A percentile compares a stretch with the other conserved stretches of the same genome.
Conservation (phyloP, 2,113 vertebrate genomes). For the Chelonoidis abingdonii region DNA sequence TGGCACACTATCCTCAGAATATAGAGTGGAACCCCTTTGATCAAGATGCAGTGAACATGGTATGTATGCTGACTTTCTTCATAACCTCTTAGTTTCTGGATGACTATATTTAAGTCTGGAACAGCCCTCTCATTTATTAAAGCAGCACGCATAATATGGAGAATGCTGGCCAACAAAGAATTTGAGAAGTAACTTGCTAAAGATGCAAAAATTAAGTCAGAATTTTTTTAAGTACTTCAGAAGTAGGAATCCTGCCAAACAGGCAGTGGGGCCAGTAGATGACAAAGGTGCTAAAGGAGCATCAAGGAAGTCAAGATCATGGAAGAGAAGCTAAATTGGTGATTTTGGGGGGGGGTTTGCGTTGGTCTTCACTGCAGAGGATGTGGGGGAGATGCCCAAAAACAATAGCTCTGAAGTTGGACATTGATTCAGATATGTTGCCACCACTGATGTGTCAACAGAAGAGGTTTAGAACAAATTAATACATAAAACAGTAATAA, state of each 20-base stretch:
- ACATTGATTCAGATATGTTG: no score
- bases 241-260: neutral
- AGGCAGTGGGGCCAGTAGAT: neutral
- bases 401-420: neutral
- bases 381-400: neutral
- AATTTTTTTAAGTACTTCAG: neutral
- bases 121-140: neutral
- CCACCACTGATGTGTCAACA: neutral
- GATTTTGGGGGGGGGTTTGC: neutral
- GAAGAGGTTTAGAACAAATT: neutral
- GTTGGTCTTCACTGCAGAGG: neutral
- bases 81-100: neutral
- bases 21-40: slow-evolving; percentile 96
- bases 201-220: neutral
- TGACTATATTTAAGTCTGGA: fast-evolving
- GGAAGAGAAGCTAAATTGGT: neutral
- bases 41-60: slow-evolving; percentile 97
- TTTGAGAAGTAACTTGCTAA: neutral
- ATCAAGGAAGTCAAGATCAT: neutral
- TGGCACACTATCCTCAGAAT: slow-evolving; percentile 95
- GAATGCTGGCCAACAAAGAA: neutral
- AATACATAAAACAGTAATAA: neutral
- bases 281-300: neutral
- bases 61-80: slow-evolving; percentile 74
- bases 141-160: neutral